Evolutionary conservation across 2,113 vertebrate species (phyloP), one percentile per base, ranked within the genome.

Genomic region (Syngnathus scovelli): DNA sequence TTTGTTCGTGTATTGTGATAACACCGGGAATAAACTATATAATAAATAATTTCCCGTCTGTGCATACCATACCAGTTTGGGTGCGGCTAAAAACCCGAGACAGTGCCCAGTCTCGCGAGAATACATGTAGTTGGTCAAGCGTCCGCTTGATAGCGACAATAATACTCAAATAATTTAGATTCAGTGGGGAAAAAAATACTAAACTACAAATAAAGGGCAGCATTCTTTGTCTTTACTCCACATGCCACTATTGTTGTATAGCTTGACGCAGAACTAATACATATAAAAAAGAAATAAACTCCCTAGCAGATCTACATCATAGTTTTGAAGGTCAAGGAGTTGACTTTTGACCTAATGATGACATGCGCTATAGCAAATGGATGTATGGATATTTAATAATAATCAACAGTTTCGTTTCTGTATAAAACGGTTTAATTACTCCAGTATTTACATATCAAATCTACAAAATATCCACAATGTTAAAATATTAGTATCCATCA

Each of bases 391-490:
- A 60, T 61, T 19, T 21, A 19, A 71, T 61, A 65, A 71, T 74
- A 61, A 23, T n/a, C 71, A 78, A 60, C 10, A 4, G n/a, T 23
- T 39, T 71, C 56, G 37, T 78, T 82, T 86, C 44, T 72, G 69
- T 86, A 88, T 79, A 88, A 91, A 91, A 89, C 33, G 49, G 74
- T 92, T 92, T 92, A 92, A 89, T 91, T 75, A 79, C 69, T 84
- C 61, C 69, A 82, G 64, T 89, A 89, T 89, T 85, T 89, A 90
- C 89, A 90, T 85, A 89, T 86, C 81, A 91, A 92, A 91, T 89
- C 88, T 92, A 91, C 85, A 92, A 92, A 91, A 90, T 89, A 85
- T 84, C 80, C 83, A 89, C 82, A 88, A 72, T 81, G 82, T 84
- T 89, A 89, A 89, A 90, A 91, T 87, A 87, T 77, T 81, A 70